A percentile compares a stretch with the other conserved stretches of the same genome.
These are phyloP conservation scores for Bradypus variegatus DNA, from an alignment of 2,797 vertebrate species.

Conservation along the genomic window DNA sequence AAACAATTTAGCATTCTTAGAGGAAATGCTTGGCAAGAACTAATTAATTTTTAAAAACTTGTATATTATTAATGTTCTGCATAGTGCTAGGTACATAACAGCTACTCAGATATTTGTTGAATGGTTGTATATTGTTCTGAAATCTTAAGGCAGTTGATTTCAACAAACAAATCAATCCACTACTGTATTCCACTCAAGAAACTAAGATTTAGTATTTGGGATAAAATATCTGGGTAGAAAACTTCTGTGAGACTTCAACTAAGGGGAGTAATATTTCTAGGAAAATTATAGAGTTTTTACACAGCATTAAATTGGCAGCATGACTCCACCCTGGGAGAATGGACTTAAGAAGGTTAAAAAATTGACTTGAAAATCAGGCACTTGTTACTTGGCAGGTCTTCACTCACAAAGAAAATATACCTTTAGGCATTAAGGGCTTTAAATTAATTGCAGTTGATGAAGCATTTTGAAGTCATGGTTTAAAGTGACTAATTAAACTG, in stretches of 20 bases:
- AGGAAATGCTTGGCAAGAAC: neutral
- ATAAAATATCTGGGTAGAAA: neutral
- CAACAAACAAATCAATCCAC: neutral
- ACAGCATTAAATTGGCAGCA: neutral
- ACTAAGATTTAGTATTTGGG: neutral
- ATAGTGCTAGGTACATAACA: neutral
- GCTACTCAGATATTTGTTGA: neutral
- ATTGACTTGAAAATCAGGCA: neutral
- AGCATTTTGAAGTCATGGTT: too few relatives aligned
- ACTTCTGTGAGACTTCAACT: neutral
- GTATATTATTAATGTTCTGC: neutral
- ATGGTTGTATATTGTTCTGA: neutral
- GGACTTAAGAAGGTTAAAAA: neutral
- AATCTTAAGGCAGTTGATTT: neutral
- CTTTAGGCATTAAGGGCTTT: too few relatives aligned
- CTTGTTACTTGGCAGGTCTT: neutral
- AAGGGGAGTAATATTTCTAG: neutral
- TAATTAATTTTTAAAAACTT: neutral
- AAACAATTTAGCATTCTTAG: slow-evolving; percentile 25
- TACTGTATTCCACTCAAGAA: neutral
- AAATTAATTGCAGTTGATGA: too few relatives aligned
- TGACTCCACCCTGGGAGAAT: neutral
- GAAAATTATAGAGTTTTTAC: neutral
- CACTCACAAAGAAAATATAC: too few relatives aligned
- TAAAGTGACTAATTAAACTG: neutral